Evolutionary conservation across 2,113 vertebrate genomes (phyloP).

Genomic region (Cinclus cinclus): DNA sequence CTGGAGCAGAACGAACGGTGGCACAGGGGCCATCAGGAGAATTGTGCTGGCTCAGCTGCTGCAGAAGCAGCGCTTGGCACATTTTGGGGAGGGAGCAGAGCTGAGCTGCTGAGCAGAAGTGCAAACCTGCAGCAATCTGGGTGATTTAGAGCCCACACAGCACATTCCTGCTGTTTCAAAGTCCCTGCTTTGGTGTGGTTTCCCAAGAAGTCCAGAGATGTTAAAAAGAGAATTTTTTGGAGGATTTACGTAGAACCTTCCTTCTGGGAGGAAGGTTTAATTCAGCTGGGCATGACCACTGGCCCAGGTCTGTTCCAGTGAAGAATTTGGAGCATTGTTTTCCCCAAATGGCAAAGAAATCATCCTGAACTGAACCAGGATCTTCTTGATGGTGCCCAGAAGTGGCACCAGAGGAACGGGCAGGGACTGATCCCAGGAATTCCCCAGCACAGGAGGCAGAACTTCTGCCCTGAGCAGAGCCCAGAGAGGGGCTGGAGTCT

Average conservation of each 20-base stretch:
- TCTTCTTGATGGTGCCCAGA: background rate
- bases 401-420: fast-evolving
- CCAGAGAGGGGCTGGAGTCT: background rate
- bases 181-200: background rate
- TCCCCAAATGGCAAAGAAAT: background rate
- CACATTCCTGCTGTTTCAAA: background rate
- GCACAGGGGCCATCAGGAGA: background rate
- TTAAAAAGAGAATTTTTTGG: background rate
- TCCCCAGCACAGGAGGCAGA: background rate
- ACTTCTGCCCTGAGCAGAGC: background rate
- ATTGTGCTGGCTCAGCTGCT: background rate
- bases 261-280: too few species aligned
- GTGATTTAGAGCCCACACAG: background rate
- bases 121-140: background rate
- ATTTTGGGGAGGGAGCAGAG: background rate
- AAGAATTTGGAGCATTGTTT: fast-evolving
- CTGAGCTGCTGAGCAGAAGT: background rate
- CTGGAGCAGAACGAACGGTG: background rate
- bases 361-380: background rate
- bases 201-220: background rate
- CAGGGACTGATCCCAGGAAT: background rate
- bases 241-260: fast-evolving
- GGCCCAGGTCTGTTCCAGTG: too few species aligned
- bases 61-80: background rate
- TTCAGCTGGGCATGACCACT: background rate